Base-by-base conservation (phyloP, 2,888 invertebrate species). In the Polymixis lichenea region DNA sequence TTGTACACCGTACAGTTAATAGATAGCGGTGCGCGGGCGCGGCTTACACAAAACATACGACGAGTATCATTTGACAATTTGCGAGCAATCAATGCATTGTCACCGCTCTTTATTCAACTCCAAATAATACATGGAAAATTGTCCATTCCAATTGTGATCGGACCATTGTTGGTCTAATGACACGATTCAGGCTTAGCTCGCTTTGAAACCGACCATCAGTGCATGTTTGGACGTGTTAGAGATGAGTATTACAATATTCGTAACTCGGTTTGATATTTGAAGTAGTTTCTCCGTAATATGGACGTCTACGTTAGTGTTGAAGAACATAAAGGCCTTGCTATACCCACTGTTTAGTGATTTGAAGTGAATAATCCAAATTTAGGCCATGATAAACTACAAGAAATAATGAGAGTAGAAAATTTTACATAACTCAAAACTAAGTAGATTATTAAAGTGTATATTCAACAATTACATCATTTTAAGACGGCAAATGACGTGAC, bases 81-180 rank as follows among this genome's bases (percentile, higher is more conserved):
- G 96, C 92, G 95, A 96, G 96, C 96, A 96, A 96, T 96, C 96
- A 95, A 91, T 93, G 95, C 95, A 94, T 96, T 96, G 96, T 96
- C 96, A 94, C 95, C 96, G 96, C 95, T 93, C 96, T 96, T 96
- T 96, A 96, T 96, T 96, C 96, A 95, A 91, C 93, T 91, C 93
- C 95, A 94, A 95, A 96, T 96, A 96, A 96, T 96, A 96, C 96
- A 94, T 92, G 95, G 95, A 95, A 96, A 96, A 96, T 96, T 95
- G 96, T 94, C 95, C 94, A 94, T 92, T 91, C 85, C 95, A 91
- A 95, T 96, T 96, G 96, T 96, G 93, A 89, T 86, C 88, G 86
- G 82, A 77, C 93, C 92, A 94, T 96, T 96, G 96, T 96, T 95
- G 95, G 90, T 89, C 93, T 96, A 96, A 96, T 96, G 94, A 96